These are phyloP conservation scores for Galeopsomyia nigrocyanea DNA, from an alignment of 2,888 invertebrate genomes.

Conservation along the genomic window DNA sequence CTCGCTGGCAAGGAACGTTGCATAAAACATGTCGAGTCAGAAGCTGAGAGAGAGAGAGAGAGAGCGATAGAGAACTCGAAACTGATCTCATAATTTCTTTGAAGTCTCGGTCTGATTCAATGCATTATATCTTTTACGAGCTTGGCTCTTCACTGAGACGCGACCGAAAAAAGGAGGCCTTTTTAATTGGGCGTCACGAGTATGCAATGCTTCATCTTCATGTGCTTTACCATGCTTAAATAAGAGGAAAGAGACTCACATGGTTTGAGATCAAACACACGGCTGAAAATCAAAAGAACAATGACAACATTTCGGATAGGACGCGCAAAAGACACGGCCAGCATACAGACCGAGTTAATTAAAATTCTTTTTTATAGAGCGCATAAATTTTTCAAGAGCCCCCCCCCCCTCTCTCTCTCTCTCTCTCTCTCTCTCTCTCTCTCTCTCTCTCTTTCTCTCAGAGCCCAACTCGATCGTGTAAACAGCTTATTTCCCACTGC, in stretches of 20 bases:
- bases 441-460: neutral
- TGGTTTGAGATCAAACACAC: constrained; percentile 12
- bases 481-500: constrained; percentile 22
- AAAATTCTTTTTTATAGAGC: constrained; percentile 18
- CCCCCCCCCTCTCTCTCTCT: no score
- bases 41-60: no score
- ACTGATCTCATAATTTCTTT: no score
- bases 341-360: constrained; percentile 39
- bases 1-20: no score
- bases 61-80: no score
- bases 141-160: neutral
- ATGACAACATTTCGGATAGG: constrained; percentile 26
- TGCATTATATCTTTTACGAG: no score
- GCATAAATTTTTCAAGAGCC: constrained; percentile 42
- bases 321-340: neutral
- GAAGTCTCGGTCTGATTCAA: no score
- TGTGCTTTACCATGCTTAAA: neutral
- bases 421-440: no score
- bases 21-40: no score
- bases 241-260: neutral
- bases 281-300: constrained; percentile 44
- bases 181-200: constrained; percentile 32
- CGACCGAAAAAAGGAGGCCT: neutral
- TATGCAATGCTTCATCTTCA: constrained; percentile 8
- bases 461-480: constrained; percentile 14